Conservation (phyloP, 2,113 vertebrate genomes). For the Grantiella picta region DNA sequence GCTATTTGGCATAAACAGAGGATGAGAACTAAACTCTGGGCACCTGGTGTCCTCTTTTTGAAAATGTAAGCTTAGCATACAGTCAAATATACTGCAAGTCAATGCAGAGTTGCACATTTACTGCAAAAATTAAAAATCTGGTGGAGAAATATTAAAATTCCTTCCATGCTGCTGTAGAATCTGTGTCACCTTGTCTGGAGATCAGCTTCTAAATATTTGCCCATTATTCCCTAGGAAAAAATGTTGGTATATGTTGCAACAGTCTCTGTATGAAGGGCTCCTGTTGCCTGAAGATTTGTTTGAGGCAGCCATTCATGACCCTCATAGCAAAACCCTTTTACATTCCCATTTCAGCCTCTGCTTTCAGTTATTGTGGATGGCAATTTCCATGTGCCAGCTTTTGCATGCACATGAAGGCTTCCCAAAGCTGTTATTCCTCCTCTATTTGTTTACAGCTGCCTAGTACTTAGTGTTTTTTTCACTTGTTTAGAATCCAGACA, state of each 20-base stretch:
- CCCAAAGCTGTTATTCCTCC: not conserved
- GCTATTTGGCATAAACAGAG: not conserved
- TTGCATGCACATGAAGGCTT: not conserved
- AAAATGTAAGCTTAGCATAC: not conserved
- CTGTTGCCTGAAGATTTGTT: not conserved
- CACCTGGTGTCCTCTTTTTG: not conserved
- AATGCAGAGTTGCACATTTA: not conserved
- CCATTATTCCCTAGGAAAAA: not conserved
- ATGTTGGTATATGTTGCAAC: not conserved
- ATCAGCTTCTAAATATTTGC: not conserved
- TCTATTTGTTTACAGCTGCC: not conserved
- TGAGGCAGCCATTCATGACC: not conserved
- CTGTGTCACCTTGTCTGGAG: not conserved
- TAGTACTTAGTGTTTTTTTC: not conserved
- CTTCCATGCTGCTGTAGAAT: not conserved
- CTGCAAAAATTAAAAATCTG: not conserved
- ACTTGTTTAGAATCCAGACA: not conserved
- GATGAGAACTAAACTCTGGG: not conserved
- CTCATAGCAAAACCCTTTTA: not conserved
- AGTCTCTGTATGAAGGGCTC: not conserved
- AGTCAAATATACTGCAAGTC: not conserved
- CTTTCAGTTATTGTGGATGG: not conserved
- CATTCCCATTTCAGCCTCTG: not conserved
- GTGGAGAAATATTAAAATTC: not conserved
- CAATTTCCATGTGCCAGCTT: not conserved